Evolutionary conservation across 1,140 invertebrate species (phyloP).

Genomic region (Euura saliciscinereae): DNA sequence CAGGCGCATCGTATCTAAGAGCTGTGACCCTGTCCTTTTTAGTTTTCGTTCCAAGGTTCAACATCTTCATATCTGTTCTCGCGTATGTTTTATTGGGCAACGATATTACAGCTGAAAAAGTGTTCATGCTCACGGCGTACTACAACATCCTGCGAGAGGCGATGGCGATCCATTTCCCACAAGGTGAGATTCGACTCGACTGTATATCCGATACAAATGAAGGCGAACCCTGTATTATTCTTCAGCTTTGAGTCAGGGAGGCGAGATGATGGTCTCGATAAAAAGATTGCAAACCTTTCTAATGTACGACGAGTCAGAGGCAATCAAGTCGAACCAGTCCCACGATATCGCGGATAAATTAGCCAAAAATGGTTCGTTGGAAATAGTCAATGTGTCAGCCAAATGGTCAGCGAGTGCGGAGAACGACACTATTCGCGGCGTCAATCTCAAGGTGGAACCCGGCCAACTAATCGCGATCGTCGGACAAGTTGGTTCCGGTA

Average conservation of each 20-base stretch:
- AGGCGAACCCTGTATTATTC: not conserved
- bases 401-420: constrained; percentile 49
- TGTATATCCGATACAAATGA: too few species aligned
- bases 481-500: constrained; percentile 81
- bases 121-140: constrained; percentile 76
- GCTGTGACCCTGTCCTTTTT: constrained; percentile 73
- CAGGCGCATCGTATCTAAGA: constrained; percentile 69
- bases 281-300: constrained; percentile 72
- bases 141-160: constrained; percentile 75
- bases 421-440: constrained; percentile 58
- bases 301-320: constrained; percentile 61
- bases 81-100: constrained; percentile 73
- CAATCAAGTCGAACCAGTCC: constrained; percentile 19
- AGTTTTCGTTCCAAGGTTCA: constrained; percentile 75
- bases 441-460: constrained; percentile 66
- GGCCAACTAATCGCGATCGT: constrained; percentile 75
- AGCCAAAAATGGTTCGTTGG: constrained; percentile 26
- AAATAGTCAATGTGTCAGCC: constrained; percentile 44
- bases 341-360: constrained; percentile 13
- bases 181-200: constrained; percentile 58
- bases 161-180: constrained; percentile 77
- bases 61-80: constrained; percentile 80
- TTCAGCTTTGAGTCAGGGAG: constrained; percentile 56
- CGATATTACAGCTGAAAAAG: constrained; percentile 73
- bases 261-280: constrained; percentile 70